A percentile compares a stretch with the other conserved stretches of the same genome.
Evolutionary conservation across 2,113 vertebrate species (phyloP).

Genomic region (Sebastes fasciatus): DNA sequence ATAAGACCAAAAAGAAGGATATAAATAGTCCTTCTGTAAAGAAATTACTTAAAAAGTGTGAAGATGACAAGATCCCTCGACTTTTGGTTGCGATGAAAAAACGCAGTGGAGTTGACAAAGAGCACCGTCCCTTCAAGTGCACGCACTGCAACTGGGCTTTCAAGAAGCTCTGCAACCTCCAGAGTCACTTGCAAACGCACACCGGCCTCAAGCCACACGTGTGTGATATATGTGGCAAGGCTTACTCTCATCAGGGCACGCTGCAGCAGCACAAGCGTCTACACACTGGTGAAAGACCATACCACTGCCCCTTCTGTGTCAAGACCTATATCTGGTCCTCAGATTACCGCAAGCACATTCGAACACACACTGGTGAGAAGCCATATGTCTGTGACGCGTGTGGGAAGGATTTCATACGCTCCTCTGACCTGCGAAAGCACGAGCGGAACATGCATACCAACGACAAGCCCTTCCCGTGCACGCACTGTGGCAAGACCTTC

Average conservation of each 20-base stretch:
- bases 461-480: constrained; percentile 87
- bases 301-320: constrained; percentile 82
- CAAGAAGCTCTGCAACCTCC: constrained; percentile 87
- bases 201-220: constrained; percentile 85
- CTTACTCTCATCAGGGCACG: constrained; percentile 82
- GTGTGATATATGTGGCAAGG: constrained; percentile 85
- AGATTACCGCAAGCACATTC: constrained; percentile 84
- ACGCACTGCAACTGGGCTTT: constrained; percentile 81
- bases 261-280: constrained; percentile 85
- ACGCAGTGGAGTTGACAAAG: constrained; percentile 53
- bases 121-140: constrained; percentile 81
- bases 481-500: constrained; percentile 87
- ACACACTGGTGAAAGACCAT: constrained; percentile 84
- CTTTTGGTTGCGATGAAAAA: constrained; percentile 78
- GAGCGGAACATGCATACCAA: constrained; percentile 88
- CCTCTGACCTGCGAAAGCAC: constrained; percentile 85
- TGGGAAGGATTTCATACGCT: constrained; percentile 84
- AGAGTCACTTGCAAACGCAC: constrained; percentile 88
- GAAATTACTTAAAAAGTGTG: constrained; percentile 31
- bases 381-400: constrained; percentile 82
- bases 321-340: constrained; percentile 85
- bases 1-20: constrained; percentile 8
- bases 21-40: constrained; percentile 9
- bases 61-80: constrained; percentile 52
- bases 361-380: constrained; percentile 85